Conservation (phyloP, 2,113 vertebrate genomes). For the human (Homo sapiens) region DNA sequence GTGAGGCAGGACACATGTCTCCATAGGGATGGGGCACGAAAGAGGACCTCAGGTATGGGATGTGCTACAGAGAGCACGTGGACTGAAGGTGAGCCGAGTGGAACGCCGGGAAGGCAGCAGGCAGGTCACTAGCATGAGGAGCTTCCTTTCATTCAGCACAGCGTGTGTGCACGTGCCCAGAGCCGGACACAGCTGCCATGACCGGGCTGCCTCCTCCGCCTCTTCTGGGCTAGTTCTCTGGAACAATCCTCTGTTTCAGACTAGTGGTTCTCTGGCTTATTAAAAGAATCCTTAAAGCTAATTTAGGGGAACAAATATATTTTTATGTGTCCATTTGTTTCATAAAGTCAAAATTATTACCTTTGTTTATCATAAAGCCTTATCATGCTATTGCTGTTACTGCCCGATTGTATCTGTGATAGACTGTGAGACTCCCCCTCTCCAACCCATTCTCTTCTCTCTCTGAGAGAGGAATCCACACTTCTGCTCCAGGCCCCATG, state of each 20-base stretch:
- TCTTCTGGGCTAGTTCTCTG: not conserved
- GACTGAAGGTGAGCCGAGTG: not conserved
- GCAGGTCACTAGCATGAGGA: rapidly evolving
- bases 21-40: rapidly evolving
- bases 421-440: not conserved
- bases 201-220: not conserved
- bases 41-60: not conserved
- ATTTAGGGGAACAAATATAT: not conserved
- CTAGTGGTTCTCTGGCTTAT: not conserved
- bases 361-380: not conserved
- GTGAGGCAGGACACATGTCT: not conserved
- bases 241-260: not conserved
- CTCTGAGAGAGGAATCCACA: not conserved
- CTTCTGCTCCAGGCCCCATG: rapidly evolving
- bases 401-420: not conserved
- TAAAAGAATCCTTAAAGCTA: not conserved
- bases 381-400: not conserved
- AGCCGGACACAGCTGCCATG: rapidly evolving
- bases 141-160: not conserved
- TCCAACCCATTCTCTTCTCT: not conserved
- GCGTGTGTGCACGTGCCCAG: rapidly evolving
- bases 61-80: rapidly evolving
- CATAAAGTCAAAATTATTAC: not conserved
- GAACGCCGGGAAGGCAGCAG: not conserved
- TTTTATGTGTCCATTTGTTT: not conserved